A percentile compares a stretch with the other conserved stretches of the same genome.
These are phyloP conservation scores for Cremastinae sp. DNA, from an alignment of 2,888 invertebrate species.

Conservation along the genomic window DNA sequence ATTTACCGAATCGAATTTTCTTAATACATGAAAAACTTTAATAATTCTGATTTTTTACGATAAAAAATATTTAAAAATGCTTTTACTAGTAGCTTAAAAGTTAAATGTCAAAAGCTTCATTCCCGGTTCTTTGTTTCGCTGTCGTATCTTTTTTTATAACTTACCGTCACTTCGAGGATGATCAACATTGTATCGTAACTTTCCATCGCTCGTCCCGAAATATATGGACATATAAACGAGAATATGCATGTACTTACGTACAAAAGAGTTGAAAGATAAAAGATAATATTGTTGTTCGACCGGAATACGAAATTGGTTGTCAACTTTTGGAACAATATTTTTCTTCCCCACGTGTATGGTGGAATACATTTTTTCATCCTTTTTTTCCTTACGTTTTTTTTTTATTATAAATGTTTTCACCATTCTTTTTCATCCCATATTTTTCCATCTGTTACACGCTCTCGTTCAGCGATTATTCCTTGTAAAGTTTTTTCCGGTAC, in stretches of 20 bases:
- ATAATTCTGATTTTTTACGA: neutral
- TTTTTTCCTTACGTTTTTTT: neutral
- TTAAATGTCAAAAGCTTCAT: neutral
- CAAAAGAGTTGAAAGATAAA: neutral
- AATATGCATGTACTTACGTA: conserved; percentile 7
- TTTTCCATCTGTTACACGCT: neutral
- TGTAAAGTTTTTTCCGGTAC: neutral
- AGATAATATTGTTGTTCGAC: conserved; percentile 39
- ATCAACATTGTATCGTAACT: conserved; percentile 45
- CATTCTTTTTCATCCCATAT: conserved; percentile 1
- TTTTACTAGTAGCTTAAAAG: too few species aligned
- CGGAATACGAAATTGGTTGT: conserved; percentile 34
- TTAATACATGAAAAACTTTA: too few species aligned
- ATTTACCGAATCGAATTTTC: too few species aligned
- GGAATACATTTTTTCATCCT: neutral
- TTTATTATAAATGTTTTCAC: neutral
- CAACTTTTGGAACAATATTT: conserved; percentile 31
- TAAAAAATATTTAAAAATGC: neutral
- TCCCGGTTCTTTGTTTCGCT: neutral
- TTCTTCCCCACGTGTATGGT: conserved; percentile 7
- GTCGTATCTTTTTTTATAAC: conserved; percentile 4
- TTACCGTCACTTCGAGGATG: conserved; percentile 14
- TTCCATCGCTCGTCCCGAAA: conserved; percentile 15
- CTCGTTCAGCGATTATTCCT: neutral
- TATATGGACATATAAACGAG: neutral